These are phyloP conservation scores for Halcyon badia DNA, from an alignment of 2,797 vertebrate species.

Conservation along the genomic window DNA sequence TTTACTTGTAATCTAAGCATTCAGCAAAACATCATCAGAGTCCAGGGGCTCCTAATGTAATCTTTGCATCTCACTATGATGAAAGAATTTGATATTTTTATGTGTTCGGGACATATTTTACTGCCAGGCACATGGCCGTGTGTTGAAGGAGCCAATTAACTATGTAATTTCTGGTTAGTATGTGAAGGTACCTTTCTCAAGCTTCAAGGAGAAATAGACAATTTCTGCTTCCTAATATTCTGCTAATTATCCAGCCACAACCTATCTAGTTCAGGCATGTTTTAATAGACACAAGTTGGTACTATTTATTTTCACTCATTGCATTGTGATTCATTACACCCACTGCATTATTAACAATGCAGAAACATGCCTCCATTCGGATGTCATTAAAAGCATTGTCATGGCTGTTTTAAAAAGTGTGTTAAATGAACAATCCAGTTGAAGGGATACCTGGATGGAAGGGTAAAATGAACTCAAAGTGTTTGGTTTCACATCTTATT, in stretches of 20 bases:
- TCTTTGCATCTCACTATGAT: background rate
- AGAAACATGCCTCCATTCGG: background rate
- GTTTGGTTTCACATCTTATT: background rate
- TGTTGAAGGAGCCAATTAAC: background rate
- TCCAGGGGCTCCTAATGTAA: background rate
- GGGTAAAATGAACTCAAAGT: background rate
- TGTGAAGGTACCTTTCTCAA: background rate
- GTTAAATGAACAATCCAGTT: background rate
- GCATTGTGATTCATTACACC: constrained; percentile 28
- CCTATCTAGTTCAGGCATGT: constrained; percentile 9
- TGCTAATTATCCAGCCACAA: background rate
- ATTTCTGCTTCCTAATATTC: background rate
- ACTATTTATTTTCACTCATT: constrained; percentile 1
- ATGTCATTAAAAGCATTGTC: background rate
- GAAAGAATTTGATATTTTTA: background rate
- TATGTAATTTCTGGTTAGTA: background rate
- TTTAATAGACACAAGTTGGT: constrained; percentile 15
- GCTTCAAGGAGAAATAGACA: background rate
- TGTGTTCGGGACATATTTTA: background rate
- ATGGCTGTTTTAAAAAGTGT: background rate
- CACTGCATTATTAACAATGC: constrained; percentile 3
- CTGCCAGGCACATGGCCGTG: background rate
- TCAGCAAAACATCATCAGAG: background rate
- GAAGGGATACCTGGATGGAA: background rate
- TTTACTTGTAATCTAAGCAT: too few relatives aligned